Evolutionary conservation across 2,888 invertebrate genomes (phyloP).

Genomic region (Matsumyia berberina): DNA sequence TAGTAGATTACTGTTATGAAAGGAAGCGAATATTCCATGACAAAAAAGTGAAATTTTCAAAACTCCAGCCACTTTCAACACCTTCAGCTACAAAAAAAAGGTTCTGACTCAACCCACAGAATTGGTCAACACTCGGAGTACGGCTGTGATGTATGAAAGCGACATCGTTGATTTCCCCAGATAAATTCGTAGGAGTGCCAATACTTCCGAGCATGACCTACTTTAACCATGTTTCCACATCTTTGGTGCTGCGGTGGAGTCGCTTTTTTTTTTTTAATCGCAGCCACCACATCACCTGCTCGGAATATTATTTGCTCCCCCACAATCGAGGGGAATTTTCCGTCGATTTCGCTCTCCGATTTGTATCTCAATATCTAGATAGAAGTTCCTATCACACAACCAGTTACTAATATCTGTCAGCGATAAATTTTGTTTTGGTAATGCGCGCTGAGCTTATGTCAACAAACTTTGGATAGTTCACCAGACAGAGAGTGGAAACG

Average conservation of each 20-base stretch:
- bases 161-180: slow-evolving; percentile 20
- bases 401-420: slow-evolving; percentile 64
- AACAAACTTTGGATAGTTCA: slow-evolving; percentile 59
- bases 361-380: slow-evolving; percentile 8
- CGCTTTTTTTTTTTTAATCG: slow-evolving; percentile 6
- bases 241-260: background rate
- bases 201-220: slow-evolving; percentile 36
- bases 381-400: slow-evolving; percentile 40
- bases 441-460: slow-evolving; percentile 59
- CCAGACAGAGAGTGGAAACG: slow-evolving; percentile 4
- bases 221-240: slow-evolving; percentile 30
- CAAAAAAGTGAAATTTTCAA: slow-evolving; percentile 21
- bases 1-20: slow-evolving; percentile 20
- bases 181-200: slow-evolving; percentile 24
- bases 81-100: slow-evolving; percentile 3
- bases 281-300: slow-evolving; percentile 26
- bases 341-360: background rate
- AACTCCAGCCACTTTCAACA: slow-evolving; percentile 31
- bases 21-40: background rate
- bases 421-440: slow-evolving; percentile 63
- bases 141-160: slow-evolving; percentile 13
- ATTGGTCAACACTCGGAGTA: slow-evolving; percentile 16
- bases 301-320: slow-evolving; percentile 19
- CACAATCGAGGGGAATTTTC: slow-evolving; percentile 12
- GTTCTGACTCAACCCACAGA: slow-evolving; percentile 38